Base-by-base conservation (phyloP, 2,797 vertebrate genomes). In the Columba guinea region DNA sequence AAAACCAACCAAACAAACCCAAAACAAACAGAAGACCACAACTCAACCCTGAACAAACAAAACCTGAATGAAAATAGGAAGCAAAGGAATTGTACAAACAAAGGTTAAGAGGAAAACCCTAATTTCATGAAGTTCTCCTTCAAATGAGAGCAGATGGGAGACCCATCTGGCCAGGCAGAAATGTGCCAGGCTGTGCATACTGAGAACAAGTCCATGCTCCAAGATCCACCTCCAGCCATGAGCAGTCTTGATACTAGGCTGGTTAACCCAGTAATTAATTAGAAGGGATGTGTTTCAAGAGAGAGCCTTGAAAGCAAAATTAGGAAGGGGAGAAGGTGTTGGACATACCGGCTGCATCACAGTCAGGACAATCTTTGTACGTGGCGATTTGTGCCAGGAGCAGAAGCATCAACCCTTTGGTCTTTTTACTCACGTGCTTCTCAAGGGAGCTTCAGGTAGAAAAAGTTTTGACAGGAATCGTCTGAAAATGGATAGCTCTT, bases 221-320 rank as follows among this genome's bases (percentile, higher is more conserved):
- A 96, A 94, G 89, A 96, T 84, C 93, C 87, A 93, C 89, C 92
- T 96, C 93, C 93, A 96, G 93, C 87, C 94, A 91, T 60, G 49
- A 95, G 73, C 90, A 85, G 51, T 74, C 88, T 82, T 60, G 55
- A 79, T 67, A 34, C 65, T 63, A 77, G 91, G 74, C 82, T 95
- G 87, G 84, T 94, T 96, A 86, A 89, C 78, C 74, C 77, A 49
- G 74, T 94, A 95, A 96, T 95, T 91, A 87, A 93, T 97, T 95
- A 90, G 83, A 60, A 90, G 62, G 53, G 60, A 64, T 85, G 78
- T 65, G 62, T 75, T 80, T 94, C 62, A 41, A 80, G 65, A 74
- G 37, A 28, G 60, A 93, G 52, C 13, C 39, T 87, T 15, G 32
- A 75, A 70, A 73, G 80, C 58, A 56, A 55, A 75, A 53, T 22